Evolutionary conservation across 2,113 vertebrate genomes (phyloP), one percentile per base, ranked within the genome.

Genomic region (Myocastor coypus): DNA sequence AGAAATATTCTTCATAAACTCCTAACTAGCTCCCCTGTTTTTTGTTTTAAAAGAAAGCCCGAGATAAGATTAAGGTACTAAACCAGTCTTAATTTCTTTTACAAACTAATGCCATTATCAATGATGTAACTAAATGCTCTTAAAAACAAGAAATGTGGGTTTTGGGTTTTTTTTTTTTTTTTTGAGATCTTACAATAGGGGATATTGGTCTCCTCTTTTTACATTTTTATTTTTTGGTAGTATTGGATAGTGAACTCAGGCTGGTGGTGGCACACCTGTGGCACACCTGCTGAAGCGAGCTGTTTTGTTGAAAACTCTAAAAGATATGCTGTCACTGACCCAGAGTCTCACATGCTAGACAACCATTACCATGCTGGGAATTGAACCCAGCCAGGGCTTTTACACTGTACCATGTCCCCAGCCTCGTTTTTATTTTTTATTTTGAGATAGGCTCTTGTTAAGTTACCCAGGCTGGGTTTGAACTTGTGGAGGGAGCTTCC

Each of bases 151-250:
- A 57, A 57, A 57, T 57, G 16, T 57, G 55, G 55, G n/a, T n/a
- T n/a, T n/a, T 55, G 55, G 55, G 55, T n/a, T n/a, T n/a, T n/a
- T 19, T 57, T 57, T 57, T 17, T 57, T 57, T 57, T 57, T 57
- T 89, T 57, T 57, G 87, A 78, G 89, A 37, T 92, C 9, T 94
- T 83, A 61, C 69, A 84, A 75, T 81, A 87, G 61, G 37, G 10
- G 64, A 57, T 89, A 34, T 52, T 95, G 30, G n/a, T 57, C n/a
- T 8, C 4, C 0, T 42, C 61, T 32, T 6, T 84, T 30, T 30
- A 30, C 46, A 50, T 52, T 77, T 32, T 50, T 16, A 50, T 16
- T 78, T 78, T 78, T 78, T 78, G 75, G 13, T 77, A 13, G 5
- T 77, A 77, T 77, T 77, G 28, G 40, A 42, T 75, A 28, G 26